Evolutionary conservation across 2,888 invertebrate genomes (phyloP), one percentile per base, ranked within the genome.

Genomic region (Agrochola lota): DNA sequence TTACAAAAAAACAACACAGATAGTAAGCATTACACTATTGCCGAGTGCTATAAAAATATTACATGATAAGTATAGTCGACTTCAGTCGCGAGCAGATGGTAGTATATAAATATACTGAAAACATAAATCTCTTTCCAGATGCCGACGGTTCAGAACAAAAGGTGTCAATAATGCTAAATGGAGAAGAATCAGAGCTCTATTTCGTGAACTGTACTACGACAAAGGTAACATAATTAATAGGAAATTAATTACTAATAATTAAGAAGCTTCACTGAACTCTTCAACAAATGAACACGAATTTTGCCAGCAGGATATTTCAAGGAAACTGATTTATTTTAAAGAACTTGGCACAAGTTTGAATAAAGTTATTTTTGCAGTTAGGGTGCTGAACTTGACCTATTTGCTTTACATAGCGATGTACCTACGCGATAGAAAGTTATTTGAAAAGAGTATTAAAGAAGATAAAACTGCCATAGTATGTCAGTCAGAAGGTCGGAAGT

Each of bases 101-200:
- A n/a, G 12, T 49, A 6, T 17, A 6, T 26, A 46, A 71, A 49
- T 60, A 60, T 15, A 66, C 26, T 83, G 7, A 85, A 72, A 20
- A 40, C 8, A 59, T 1, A 35, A 60, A 7, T 77, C n/a, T 85
- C 40, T 86, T 97, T 97, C 12, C 97, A 98, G 98, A 98, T 94
- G 97, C 97, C 55, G 97, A 98, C 85, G 97, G 98, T 80, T 97
- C 97, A 73, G 98, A 99, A 90, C 98, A 99, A 94, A 98, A 98
- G 78, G 99, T 99, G 76, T 99, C 98, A 60, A 98, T 99, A 88
- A 98, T 99, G 97, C 97, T 99, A 91, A 99, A 99, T 91, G 99
- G 98, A 6, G 98, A 99, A 93, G 99, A 99, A 95, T 99, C 99
- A 69, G 99, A 99, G 94, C 96, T 99, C 84, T 98, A 98, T 91